Percentiles rank a stretch among this genome's conserved stretches.
phyloP scores from a whole-genome alignment of 2,797 vertebrate genomes.

The Lagorchestes hirsutus region DNA sequence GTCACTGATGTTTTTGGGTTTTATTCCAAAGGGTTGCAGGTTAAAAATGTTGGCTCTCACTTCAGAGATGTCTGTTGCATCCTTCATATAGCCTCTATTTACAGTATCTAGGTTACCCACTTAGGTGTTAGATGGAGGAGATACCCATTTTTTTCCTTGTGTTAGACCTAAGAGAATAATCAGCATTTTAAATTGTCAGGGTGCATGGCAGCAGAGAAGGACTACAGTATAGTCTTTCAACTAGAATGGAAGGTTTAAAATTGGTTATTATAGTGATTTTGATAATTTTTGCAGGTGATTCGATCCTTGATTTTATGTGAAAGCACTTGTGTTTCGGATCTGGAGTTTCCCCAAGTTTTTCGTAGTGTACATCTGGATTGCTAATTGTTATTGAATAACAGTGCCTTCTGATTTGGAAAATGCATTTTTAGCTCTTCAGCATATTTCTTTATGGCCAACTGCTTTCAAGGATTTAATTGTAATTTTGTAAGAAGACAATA shows the following conservation, averaged over 20 bases:
- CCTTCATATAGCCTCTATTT: constrained; percentile 82
- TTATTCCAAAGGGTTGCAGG: constrained; percentile 81
- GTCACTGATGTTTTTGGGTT: constrained; percentile 78
- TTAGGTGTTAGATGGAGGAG: constrained; percentile 83
- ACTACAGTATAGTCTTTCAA: constrained; percentile 53
- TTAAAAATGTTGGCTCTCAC: constrained; percentile 83
- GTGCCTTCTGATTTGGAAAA: constrained; percentile 8
- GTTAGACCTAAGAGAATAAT: constrained; percentile 82
- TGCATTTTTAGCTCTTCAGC: not conserved
- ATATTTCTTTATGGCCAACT: constrained; percentile 3
- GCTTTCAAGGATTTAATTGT: constrained; percentile 47
- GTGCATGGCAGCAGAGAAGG: constrained; percentile 53
- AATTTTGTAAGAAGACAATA: constrained; percentile 46
- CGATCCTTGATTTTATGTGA: constrained; percentile 16
- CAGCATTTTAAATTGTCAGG: constrained; percentile 79
- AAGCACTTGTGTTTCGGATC: constrained; percentile 25
- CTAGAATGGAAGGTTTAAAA: constrained; percentile 64
- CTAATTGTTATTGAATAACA: constrained; percentile 53
- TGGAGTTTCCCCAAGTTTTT: constrained; percentile 42
- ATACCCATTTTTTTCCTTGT: constrained; percentile 83
- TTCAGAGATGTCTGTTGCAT: constrained; percentile 79
- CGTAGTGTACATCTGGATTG: not conserved
- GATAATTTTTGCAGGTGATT: constrained; percentile 39
- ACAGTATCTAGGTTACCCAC: constrained; percentile 80
- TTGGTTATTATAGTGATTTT: constrained; percentile 41